These are phyloP conservation scores for Argyra leucocephala DNA, from an alignment of 2,888 invertebrate species.

Conservation along the genomic window DNA sequence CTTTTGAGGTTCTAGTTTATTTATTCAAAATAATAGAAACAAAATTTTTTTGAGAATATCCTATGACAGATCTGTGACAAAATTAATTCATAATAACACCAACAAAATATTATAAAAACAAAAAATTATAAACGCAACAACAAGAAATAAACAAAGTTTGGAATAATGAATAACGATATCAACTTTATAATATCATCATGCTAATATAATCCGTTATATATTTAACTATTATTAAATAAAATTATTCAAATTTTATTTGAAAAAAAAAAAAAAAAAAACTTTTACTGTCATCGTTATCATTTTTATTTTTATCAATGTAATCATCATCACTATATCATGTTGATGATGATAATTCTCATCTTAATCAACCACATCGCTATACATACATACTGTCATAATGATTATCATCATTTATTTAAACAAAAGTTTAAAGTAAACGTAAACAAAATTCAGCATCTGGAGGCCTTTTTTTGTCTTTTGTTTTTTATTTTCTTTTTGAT, in stretches of 20 bases:
- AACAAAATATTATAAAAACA: too few relatives aligned
- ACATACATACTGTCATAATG: background rate
- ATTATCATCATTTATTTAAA: background rate
- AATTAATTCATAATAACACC: too few relatives aligned
- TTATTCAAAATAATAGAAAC: too few relatives aligned
- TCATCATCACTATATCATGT: background rate
- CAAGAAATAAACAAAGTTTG: too few relatives aligned
- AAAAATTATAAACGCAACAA: too few relatives aligned
- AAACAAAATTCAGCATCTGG: background rate
- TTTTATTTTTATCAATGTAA: background rate
- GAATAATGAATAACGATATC: too few relatives aligned
- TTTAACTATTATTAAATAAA: background rate
- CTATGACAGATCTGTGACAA: too few relatives aligned
- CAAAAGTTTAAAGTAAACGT: background rate
- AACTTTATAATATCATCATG: too few relatives aligned
- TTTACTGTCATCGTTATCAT: background rate
- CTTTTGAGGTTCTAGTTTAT: too few relatives aligned
- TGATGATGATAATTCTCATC: background rate
- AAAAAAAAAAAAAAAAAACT: background rate
- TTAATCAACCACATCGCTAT: background rate
- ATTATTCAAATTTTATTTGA: background rate
- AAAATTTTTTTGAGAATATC: too few relatives aligned
- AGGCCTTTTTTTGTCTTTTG: background rate
- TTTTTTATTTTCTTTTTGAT: background rate
- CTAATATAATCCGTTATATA: too few relatives aligned